Evolutionary conservation across 1,140 invertebrate species (phyloP), one percentile per base, ranked within the genome.

Genomic region (Medauroidea extradentata): DNA sequence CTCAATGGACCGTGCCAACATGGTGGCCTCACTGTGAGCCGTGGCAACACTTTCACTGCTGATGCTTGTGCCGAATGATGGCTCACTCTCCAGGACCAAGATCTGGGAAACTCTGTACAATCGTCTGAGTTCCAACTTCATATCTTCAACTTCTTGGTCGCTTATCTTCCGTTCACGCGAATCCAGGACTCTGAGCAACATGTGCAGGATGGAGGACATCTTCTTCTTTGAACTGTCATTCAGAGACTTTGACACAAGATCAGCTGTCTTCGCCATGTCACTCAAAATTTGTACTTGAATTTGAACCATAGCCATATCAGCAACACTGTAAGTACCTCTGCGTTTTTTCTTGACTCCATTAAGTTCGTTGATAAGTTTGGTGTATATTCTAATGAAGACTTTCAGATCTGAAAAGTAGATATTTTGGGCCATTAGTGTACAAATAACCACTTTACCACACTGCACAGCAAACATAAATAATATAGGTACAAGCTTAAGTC

Each of bases 101-200:
- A 63, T 29, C 24, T 63, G 38, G 8, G 56, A 39, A 16, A 63
- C 24, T 14, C 60, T 29, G 43, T 60, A 44, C 21, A 63, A 54
- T 19, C 63, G 57, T 7, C 27, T 46, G 7, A 65, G 23, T 41
- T 67, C 65, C 14, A 39, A 16, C n/a, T 57, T 51, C 19, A 67
- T 46, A 3, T 60, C 41, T 13, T 46, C 16, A 1, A 53, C 48
- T 61, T 64, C 62, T 19, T 58, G 44, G 19, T 52, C 23, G 44
- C 49, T 53, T 1, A 61, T 41, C 43, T 49, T 24, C 18, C 19
- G 13, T 24, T 16, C 11, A 24, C 46, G 46, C 13, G 46, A 49
- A n/a, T 49, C 19, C 21, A 49, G 13, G 18, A 49, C 19, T 3
- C 25, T 11, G 5, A 49, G 46, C 9, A 49, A n/a, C 46, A 49